These are phyloP conservation scores for Eulemur mongoz DNA, from an alignment of 2,797 vertebrate genomes.

Conservation along the genomic window DNA sequence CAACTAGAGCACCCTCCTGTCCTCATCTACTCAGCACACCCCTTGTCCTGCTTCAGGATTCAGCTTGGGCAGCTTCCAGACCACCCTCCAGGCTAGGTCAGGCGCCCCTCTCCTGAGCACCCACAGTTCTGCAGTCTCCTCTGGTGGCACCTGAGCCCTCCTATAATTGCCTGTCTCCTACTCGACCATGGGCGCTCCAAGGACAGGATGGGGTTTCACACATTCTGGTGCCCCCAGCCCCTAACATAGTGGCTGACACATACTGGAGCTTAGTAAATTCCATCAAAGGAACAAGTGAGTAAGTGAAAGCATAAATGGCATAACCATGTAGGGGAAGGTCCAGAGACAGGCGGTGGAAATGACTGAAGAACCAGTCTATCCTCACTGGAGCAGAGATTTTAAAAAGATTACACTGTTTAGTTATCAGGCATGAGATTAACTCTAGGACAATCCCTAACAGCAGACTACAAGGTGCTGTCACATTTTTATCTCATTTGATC, in stretches of 20 bases:
- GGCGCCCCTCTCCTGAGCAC: not conserved
- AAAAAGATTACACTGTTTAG: not conserved
- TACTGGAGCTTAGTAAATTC: not conserved
- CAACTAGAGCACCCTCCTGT: not conserved
- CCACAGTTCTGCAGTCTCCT: not conserved
- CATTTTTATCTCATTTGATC: constrained; percentile 13
- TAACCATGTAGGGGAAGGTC: not conserved
- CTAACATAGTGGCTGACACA: not conserved
- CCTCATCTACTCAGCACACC: not conserved
- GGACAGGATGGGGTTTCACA: not conserved
- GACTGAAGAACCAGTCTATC: not conserved
- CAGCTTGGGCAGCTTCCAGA: not conserved
- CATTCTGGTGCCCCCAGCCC: not conserved
- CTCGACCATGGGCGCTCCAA: not conserved
- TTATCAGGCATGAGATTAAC: not conserved
- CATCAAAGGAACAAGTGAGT: not conserved
- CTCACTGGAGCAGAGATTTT: not conserved
- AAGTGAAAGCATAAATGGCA: not conserved
- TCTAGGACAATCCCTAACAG: not conserved
- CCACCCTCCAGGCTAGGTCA: not conserved
- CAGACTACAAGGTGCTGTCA: not conserved
- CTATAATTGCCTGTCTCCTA: not conserved
- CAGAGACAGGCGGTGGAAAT: not conserved
- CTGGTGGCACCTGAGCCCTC: not conserved
- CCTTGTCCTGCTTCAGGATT: not conserved